Evolutionary conservation across 1,140 invertebrate species (phyloP), one percentile per base, ranked within the genome.

Genomic region (Galleria mellonella): DNA sequence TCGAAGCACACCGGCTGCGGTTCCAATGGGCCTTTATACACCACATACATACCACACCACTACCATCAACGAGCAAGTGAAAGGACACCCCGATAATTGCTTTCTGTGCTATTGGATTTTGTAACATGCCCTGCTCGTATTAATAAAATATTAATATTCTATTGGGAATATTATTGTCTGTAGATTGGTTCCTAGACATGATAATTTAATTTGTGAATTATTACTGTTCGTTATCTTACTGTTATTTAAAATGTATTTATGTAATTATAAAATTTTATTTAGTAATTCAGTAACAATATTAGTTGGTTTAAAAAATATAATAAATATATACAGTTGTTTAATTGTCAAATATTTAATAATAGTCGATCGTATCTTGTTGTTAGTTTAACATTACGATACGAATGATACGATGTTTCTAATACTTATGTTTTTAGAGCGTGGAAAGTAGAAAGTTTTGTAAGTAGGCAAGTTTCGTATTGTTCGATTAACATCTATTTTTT

Each of bases 391-490:
- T 72, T 70, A 67, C 61, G 53, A 67, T 78, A 68, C 62, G 67
- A 71, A 67, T 60, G 53, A 67, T 78, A 68, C 62, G 65, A 72
- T 74, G 73, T 71, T 72, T 74, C 66, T 74, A 73, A 72, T 77
- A n/a, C n/a, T n/a, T n/a, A 73, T 74, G 67, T 84, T 82, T 84
- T 82, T 82, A 79, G 81, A 84, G 81, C 81, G 77, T 77, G 76
- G 78, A 84, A 84, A 82, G 77, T 84, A 84, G 81, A 84, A 84
- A 84, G 81, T 84, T 78, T 66, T 51, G 58, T 74, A 84, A 82
- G 77, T 82, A 73, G 74, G 74, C 54, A 72, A 69, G 52, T 73
- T 67, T 73, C 64, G 72, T 76, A 74, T 62, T 63, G 43, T 65
- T 73, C 54, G 61, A 66, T 32, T 17, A 37, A n/a, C 14, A 15